These are phyloP conservation scores for Sitophilus oryzae DNA, from an alignment of 1,140 invertebrate species.

Conservation along the genomic window DNA sequence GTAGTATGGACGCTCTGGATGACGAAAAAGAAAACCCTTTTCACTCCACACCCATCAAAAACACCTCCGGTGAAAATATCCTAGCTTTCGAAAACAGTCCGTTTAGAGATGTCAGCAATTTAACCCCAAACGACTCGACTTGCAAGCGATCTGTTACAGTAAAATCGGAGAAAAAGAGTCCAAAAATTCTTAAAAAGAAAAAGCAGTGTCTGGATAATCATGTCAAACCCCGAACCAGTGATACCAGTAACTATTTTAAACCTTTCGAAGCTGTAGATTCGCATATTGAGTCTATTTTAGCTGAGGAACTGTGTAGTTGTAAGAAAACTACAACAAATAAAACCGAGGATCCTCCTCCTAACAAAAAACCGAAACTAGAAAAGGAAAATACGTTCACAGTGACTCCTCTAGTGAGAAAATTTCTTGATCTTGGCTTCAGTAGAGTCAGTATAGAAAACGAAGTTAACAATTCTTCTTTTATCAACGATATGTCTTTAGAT, in stretches of 20 bases:
- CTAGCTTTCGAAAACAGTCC: constrained; percentile 27
- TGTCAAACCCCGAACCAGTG: constrained; percentile 11
- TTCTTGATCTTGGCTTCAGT: constrained; percentile 38
- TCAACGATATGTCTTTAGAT: constrained; percentile 42
- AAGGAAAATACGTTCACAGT: constrained; percentile 34
- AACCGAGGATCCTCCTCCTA: constrained; percentile 19
- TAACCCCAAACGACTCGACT: constrained; percentile 31
- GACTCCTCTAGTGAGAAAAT: constrained; percentile 41
- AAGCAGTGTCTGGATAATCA: constrained; percentile 31
- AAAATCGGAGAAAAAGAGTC: not conserved
- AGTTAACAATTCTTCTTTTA: constrained; percentile 34
- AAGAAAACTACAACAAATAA: constrained; percentile 18
- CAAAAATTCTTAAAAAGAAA: constrained; percentile 34
- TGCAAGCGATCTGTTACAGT: not conserved
- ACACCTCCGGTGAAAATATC: constrained; percentile 27
- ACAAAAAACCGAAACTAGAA: constrained; percentile 37
- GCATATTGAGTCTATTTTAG: constrained; percentile 34
- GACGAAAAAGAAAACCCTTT: constrained; percentile 42
- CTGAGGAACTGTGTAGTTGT: constrained; percentile 27
- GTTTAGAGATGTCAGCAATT: constrained; percentile 41
- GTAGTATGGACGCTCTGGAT: constrained; percentile 28
- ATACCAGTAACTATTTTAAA: constrained; percentile 34
- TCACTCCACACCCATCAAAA: constrained; percentile 42
- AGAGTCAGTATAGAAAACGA: constrained; percentile 16
- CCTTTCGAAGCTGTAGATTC: constrained; percentile 39